phyloP scores from a whole-genome alignment of 2,113 vertebrate species.

The Tyto alba region DNA sequence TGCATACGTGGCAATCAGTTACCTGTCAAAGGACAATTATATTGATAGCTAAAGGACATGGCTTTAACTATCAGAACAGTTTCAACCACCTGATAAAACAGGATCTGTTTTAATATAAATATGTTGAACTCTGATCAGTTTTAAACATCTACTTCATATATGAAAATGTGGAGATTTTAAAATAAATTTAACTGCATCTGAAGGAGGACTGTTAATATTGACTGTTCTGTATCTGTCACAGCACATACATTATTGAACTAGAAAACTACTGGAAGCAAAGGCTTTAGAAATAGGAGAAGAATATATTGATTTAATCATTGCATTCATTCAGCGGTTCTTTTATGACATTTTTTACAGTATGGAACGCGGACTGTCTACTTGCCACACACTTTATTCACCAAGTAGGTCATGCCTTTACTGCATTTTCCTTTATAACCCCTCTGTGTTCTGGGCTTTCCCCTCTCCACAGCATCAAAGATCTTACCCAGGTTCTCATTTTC shows the following conservation, averaged over 20 bases:
- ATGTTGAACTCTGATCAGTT: background rate
- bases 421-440: background rate
- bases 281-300: conserved; percentile 34
- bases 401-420: background rate
- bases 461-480: background rate
- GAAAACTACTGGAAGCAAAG: conserved; percentile 29
- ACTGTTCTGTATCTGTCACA: conserved; percentile 23
- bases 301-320: conserved; percentile 32
- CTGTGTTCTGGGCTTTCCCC: background rate
- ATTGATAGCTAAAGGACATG: background rate
- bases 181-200: conserved; percentile 18
- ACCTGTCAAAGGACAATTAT: background rate
- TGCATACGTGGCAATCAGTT: background rate
- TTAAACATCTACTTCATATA: background rate
- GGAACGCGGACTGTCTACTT: background rate
- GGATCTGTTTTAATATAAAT: conserved; percentile 4
- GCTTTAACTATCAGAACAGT: background rate
- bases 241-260: conserved; percentile 21
- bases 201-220: background rate
- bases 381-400: background rate
- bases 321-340: background rate
- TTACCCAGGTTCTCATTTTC: background rate
- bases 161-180: conserved; percentile 26
- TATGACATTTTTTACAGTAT: background rate
- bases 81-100: background rate